Evolutionary conservation across 2,888 invertebrate genomes (phyloP).

Genomic region (Lepas anatifera): DNA sequence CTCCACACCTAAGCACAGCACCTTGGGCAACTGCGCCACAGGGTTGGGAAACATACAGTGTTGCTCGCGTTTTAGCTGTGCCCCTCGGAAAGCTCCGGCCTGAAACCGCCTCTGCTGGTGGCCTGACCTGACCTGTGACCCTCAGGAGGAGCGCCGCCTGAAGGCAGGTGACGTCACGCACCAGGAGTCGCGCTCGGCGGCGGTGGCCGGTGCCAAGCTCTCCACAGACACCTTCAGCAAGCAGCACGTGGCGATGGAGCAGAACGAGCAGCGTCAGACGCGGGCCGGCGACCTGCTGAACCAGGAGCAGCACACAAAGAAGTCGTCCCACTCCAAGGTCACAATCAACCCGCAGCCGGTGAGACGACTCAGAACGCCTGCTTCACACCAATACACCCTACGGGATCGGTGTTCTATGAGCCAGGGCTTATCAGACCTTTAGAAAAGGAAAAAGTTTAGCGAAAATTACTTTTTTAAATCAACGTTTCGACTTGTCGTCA

Average conservation of each 20-base stretch:
- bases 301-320: constrained; percentile 55
- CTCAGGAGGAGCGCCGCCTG: constrained; percentile 68
- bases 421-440: too few species aligned
- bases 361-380: too few species aligned
- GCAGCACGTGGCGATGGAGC: constrained; percentile 51
- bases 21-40: too few species aligned
- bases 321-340: constrained; percentile 59
- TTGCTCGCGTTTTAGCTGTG: too few species aligned
- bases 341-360: constrained; percentile 24
- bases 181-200: constrained; percentile 73
- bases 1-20: too few species aligned
- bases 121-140: background rate
- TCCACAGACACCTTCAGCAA: constrained; percentile 76
- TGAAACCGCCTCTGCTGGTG: background rate
- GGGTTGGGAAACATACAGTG: too few species aligned
- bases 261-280: constrained; percentile 65
- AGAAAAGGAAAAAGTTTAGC: too few species aligned
- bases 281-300: constrained; percentile 55
- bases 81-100: background rate
- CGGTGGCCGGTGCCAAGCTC: constrained; percentile 68
- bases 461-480: too few species aligned
- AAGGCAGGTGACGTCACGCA: constrained; percentile 72
- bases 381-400: too few species aligned
- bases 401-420: too few species aligned
- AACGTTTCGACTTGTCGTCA: too few species aligned